phyloP scores from a whole-genome alignment of 2,888 invertebrate genomes.

The Callinectes sapidus region DNA sequence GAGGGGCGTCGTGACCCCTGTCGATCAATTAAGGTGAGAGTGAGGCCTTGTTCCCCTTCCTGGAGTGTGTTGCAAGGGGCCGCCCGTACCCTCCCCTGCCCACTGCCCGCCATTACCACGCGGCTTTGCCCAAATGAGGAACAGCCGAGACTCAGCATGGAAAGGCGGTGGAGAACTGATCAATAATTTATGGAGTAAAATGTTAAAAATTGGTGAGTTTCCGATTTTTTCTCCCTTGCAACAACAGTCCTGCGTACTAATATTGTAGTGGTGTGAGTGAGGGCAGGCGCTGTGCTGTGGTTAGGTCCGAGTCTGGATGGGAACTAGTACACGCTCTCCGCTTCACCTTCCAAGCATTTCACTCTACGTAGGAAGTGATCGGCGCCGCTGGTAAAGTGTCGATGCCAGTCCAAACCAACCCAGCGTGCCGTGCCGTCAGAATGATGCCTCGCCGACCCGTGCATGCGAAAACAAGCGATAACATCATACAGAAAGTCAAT shows the following conservation, averaged over 20 bases:
- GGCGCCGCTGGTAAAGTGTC: not conserved
- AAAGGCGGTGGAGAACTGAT: slow-evolving; percentile 28
- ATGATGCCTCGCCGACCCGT: not conserved
- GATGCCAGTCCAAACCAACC: not conserved
- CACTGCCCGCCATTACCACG: slow-evolving; percentile 26
- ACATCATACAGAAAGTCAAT: not conserved
- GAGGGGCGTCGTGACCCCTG: slow-evolving; percentile 37
- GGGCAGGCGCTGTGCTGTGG: not conserved
- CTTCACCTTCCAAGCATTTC: not conserved
- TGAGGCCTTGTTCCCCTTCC: slow-evolving; percentile 26
- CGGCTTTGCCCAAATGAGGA: slow-evolving; percentile 31
- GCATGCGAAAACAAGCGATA: slow-evolving; percentile 8
- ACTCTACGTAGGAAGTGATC: not conserved
- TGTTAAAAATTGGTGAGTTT: slow-evolving; percentile 16
- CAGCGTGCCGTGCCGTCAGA: not conserved
- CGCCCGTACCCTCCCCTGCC: slow-evolving; percentile 33
- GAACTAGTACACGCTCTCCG: not conserved
- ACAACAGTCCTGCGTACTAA: slow-evolving; percentile 15
- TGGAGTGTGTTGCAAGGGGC: slow-evolving; percentile 22
- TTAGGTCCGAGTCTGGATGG: not conserved
- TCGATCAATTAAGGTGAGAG: slow-evolving; percentile 36
- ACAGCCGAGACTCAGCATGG: slow-evolving; percentile 7
- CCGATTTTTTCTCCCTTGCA: not conserved
- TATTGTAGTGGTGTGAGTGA: not conserved
- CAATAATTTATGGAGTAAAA: not conserved